Evolutionary conservation across 92 coral and sea anemone genomes (phyloP), one percentile per base, ranked within the genome.

Genomic region (Metridium senile): DNA sequence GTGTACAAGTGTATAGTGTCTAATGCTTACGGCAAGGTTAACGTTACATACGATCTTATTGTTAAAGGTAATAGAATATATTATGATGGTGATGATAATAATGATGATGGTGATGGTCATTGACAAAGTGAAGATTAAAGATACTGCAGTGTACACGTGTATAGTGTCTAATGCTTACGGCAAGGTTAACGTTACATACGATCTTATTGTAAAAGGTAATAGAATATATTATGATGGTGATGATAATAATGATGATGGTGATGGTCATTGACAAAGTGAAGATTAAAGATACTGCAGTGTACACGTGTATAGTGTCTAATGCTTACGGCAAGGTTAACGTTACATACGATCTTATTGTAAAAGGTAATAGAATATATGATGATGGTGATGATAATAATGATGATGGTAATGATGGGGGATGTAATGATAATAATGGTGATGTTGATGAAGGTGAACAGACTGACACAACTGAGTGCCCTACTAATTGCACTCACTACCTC

Each of bases 81-180:
- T 0, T 39, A 21, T 35, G 23, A 17, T 25, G 23, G 23, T 7
- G 65, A 31, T 26, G 28, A 25, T 43, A 19, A 10, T 62, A 33
- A 1, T 2, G 10, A 33, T 49, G 30, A 10, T 59, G 65, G 1
- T 25, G 65, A 18, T 54, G 49, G n/a, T n/a, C n/a, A 90, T 90
- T 28, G 21, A 28, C 7, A 33, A 76, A 39, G 89, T 90, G 49
- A 61, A 29, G 45, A 75, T 61, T 63, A 52, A 81, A 2, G 90
- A 86, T 58, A 72, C 62, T n/a, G 90, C 86, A 0, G 53, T 68
- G 0, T 86, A 66, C 43, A 64, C 62, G 45, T 86, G 90, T 31
- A 11, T 47, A 56, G 90, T 77, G 46, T 20, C 57, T 11, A 86
- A 81, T 53, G 25, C 18, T 19, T 76, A 26, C 34, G 90, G 90